Percentiles rank a stretch among this genome's conserved stretches.
These are phyloP conservation scores for Amblyteles armatorius DNA, from an alignment of 2,888 invertebrate species.

Conservation along the genomic window DNA sequence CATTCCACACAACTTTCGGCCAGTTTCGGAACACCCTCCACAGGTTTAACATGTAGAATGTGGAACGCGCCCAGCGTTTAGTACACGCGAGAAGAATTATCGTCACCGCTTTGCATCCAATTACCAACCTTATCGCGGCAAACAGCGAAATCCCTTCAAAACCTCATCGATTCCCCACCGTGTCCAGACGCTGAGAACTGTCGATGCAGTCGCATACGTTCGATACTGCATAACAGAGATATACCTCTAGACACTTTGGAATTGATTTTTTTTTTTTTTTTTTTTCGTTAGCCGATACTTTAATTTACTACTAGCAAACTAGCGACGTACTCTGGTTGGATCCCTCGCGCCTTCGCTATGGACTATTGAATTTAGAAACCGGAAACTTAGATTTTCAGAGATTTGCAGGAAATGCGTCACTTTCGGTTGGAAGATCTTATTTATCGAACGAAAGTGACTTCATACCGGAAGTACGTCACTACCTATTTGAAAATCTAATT, in stretches of 20 bases:
- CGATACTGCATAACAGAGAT: background rate
- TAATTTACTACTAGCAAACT: background rate
- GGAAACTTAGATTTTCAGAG: too few relatives aligned
- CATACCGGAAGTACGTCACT: too few relatives aligned
- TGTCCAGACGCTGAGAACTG: constrained; percentile 19
- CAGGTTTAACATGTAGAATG: background rate
- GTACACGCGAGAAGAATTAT: constrained; percentile 64
- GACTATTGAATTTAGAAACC: too few relatives aligned
- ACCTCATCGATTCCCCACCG: constrained; percentile 31
- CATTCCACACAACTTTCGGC: constrained; percentile 58
- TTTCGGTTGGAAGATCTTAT: too few relatives aligned
- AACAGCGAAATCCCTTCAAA: constrained; percentile 51
- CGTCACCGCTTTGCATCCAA: constrained; percentile 64
- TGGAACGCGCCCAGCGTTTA: constrained; percentile 29
- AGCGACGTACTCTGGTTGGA: too few relatives aligned
- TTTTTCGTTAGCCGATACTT: background rate
- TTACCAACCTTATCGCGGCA: constrained; percentile 61
- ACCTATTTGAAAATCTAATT: too few relatives aligned
- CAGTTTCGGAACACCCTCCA: constrained; percentile 21
- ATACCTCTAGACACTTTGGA: background rate
- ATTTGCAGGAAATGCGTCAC: too few relatives aligned
- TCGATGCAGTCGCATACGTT: constrained; percentile 28
- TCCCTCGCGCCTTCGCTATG: background rate
- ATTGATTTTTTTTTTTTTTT: background rate
- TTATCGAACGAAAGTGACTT: too few relatives aligned